A percentile compares a stretch with the other conserved stretches of the same genome.
These are phyloP conservation scores for Criorhina ranunculi DNA, from an alignment of 2,888 invertebrate genomes.

Conservation along the genomic window DNA sequence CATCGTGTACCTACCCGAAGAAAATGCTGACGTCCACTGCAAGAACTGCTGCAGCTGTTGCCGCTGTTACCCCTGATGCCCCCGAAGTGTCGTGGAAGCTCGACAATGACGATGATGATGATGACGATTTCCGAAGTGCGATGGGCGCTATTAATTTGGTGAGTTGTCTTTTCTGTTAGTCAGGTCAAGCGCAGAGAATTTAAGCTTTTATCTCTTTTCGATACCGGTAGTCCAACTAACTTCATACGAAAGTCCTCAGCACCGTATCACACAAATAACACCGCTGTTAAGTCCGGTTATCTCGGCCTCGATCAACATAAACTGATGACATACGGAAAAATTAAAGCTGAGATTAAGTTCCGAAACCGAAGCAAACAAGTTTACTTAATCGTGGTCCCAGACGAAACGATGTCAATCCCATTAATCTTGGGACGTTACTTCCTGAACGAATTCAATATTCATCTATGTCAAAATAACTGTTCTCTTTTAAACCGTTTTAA, in stretches of 20 bases:
- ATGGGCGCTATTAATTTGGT: constrained; percentile 25
- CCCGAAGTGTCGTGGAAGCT: no score
- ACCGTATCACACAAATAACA: not conserved
- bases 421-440: constrained; percentile 31
- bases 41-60: no score
- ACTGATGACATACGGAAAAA: constrained; percentile 16
- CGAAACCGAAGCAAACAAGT: constrained; percentile 1
- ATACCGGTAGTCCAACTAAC: constrained; percentile 40
- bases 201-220: constrained; percentile 40
- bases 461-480: no score
- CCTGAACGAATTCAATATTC: no score
- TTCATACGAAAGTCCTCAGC: constrained; percentile 30
- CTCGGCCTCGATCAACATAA: constrained; percentile 1
- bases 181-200: constrained; percentile 27
- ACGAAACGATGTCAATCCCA: constrained; percentile 28
- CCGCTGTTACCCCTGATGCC: no score
- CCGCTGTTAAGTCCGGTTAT: constrained; percentile 13
- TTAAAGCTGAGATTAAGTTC: constrained; percentile 27
- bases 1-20: no score
- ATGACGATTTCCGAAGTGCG: no score
- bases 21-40: no score
- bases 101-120: no score
- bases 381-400: constrained; percentile 7
- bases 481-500: no score
- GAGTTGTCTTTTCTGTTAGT: constrained; percentile 19